A percentile compares a stretch with the other conserved stretches of the same genome.
phyloP scores from a whole-genome alignment of 2,888 invertebrate species.

The Limnephilus marmoratus region DNA sequence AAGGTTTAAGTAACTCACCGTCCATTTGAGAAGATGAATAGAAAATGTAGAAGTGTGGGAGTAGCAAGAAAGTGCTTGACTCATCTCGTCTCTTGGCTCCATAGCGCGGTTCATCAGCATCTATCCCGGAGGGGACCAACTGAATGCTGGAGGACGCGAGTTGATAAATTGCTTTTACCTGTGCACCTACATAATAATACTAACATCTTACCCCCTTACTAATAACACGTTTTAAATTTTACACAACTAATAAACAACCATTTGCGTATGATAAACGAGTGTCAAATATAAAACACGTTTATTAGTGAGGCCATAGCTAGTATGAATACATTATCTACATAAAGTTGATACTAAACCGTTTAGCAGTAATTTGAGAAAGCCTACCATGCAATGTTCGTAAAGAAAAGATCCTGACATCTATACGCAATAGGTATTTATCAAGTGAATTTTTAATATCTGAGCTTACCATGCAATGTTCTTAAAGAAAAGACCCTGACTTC shows the following conservation, averaged over 20 bases:
- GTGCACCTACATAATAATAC: not conserved
- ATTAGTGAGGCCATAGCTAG: too few relatives aligned
- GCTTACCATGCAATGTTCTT: not conserved
- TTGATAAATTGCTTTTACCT: not conserved
- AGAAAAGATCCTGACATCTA: too few relatives aligned
- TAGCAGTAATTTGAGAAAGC: not conserved
- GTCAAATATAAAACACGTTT: too few relatives aligned
- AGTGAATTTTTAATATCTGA: too few relatives aligned
- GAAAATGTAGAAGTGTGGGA: not conserved
- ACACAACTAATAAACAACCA: too few relatives aligned
- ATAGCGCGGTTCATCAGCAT: not conserved
- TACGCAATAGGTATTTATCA: too few relatives aligned
- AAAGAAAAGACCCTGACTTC: too few relatives aligned
- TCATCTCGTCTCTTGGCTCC: not conserved
- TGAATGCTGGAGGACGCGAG: not conserved
- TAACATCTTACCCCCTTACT: too few relatives aligned
- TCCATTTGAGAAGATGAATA: not conserved
- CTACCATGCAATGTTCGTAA: too few relatives aligned
- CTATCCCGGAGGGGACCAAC: not conserved
- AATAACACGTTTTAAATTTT: too few relatives aligned
- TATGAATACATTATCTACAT: not conserved
- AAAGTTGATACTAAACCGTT: not conserved
- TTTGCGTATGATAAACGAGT: too few relatives aligned
- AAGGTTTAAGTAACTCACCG: not conserved
- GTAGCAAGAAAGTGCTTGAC: not conserved